Evolutionary conservation across 2,797 vertebrate genomes (phyloP).

Genomic region (Urocyon cinereoargenteus): DNA sequence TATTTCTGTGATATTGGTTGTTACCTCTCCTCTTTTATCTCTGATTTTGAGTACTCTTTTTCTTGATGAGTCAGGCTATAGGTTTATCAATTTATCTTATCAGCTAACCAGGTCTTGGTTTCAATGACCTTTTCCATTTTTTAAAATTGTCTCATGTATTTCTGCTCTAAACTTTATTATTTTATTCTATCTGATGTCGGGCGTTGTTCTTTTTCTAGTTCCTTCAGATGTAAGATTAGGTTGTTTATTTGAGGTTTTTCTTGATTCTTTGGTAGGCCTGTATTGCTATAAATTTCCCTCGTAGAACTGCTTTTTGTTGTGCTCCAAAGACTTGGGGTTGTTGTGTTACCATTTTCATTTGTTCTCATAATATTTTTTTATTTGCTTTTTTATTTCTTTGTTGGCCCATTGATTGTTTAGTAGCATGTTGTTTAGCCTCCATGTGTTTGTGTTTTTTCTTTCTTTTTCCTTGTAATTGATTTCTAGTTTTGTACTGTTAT

Average conservation of each 20-base stretch:
- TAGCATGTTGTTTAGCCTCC: not conserved
- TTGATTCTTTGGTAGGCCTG: not conserved
- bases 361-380: not conserved
- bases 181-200: not conserved
- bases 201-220: not conserved
- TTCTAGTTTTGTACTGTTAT: not conserved
- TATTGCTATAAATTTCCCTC: not conserved
- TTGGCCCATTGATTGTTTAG: not conserved
- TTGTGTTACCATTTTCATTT: not conserved
- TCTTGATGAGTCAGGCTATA: not conserved
- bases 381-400: not conserved
- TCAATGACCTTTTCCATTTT: not conserved
- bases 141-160: not conserved
- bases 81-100: not conserved
- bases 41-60: not conserved
- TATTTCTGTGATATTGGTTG: not conserved
- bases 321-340: not conserved
- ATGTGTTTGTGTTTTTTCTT: not conserved
- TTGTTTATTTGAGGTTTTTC: not conserved
- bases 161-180: not conserved
- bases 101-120: not conserved
- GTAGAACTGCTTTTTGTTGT: not conserved
- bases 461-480: not conserved
- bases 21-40: not conserved
- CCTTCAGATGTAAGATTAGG: not conserved